Evolutionary conservation across 2,113 vertebrate genomes (phyloP).

Genomic region (Laticauda colubrina): DNA sequence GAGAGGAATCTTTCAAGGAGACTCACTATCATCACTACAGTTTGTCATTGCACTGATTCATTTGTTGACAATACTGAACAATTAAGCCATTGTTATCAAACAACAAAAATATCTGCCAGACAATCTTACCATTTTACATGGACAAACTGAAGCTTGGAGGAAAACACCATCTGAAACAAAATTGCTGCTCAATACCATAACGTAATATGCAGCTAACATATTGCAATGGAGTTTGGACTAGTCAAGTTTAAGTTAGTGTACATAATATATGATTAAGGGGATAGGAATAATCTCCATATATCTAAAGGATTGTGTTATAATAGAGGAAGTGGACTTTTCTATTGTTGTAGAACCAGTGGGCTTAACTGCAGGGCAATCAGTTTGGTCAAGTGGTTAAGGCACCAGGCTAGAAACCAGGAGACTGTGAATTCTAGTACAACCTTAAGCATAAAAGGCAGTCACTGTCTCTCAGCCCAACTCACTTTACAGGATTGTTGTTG

Average conservation of each 20-base stretch:
- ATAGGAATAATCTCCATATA: neutral
- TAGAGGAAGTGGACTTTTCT: neutral
- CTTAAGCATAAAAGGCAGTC: neutral
- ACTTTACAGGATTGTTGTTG: neutral
- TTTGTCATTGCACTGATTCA: neutral
- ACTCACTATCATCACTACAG: neutral
- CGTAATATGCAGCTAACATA: neutral
- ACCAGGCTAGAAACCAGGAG: neutral
- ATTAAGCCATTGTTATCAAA: neutral
- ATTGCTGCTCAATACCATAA: neutral
- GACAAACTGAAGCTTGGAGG: neutral
- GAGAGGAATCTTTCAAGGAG: neutral
- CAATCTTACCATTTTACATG: neutral
- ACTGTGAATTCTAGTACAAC: neutral
- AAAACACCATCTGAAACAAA: neutral
- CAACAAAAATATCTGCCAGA: neutral
- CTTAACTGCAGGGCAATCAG: neutral
- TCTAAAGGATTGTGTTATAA: neutral
- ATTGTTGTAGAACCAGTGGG: neutral
- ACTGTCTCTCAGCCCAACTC: neutral
- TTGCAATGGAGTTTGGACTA: neutral
- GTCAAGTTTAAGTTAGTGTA: neutral
- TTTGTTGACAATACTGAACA: neutral
- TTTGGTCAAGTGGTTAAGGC: too few species aligned
- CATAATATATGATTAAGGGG: neutral